A percentile compares a stretch with the other conserved stretches of the same genome.
Conservation (phyloP, 2,113 vertebrate genomes). For the Holacanthus passer region DNA sequence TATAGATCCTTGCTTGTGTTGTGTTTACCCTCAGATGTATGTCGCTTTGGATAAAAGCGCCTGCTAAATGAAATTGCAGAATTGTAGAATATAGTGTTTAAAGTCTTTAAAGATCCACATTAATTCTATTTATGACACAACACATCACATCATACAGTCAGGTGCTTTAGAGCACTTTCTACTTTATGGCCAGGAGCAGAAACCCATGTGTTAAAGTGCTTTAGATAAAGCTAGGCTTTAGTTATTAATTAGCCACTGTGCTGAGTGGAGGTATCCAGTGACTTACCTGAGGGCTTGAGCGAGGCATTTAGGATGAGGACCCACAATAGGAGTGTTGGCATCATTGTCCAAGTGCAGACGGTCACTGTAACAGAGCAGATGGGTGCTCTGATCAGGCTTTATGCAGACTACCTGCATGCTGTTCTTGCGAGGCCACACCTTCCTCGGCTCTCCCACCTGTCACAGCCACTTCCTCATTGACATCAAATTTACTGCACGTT, state of each 20-base stretch:
- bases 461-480: slow-evolving; percentile 63
- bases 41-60: too few relatives aligned
- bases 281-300: slow-evolving; percentile 76
- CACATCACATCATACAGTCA: background rate
- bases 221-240: slow-evolving; percentile 45
- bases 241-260: slow-evolving; percentile 66
- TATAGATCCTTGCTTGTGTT: too few relatives aligned
- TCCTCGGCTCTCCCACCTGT: slow-evolving; percentile 4
- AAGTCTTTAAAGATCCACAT: background rate
- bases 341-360: slow-evolving; percentile 69
- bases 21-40: too few relatives aligned
- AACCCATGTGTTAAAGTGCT: background rate
- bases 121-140: background rate
- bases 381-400: slow-evolving; percentile 33
- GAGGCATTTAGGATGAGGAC: slow-evolving; percentile 66
- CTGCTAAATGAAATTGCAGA: too few relatives aligned
- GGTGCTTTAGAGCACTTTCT: background rate
- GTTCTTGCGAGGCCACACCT: slow-evolving; percentile 60
- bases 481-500: background rate
- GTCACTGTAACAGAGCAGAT: slow-evolving; percentile 49
- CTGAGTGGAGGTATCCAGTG: slow-evolving; percentile 48
- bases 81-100: background rate
- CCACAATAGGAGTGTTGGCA: slow-evolving; percentile 67
- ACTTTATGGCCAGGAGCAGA: background rate
- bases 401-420: slow-evolving; percentile 52